phyloP scores from a whole-genome alignment of 2,888 invertebrate species.

The Cacoxenus indagator region DNA sequence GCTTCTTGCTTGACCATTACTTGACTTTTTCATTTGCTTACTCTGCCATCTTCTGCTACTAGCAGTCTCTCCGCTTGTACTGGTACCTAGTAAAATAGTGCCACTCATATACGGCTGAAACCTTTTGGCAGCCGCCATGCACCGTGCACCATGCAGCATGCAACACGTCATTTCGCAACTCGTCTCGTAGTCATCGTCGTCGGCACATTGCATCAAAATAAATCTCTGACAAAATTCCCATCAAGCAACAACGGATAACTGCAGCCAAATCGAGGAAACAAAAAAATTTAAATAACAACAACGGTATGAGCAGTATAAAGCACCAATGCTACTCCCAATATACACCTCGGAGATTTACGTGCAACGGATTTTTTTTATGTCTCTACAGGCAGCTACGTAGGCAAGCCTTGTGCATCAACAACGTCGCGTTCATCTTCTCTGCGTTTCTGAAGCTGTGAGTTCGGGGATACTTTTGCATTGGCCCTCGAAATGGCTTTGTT shows the following conservation, averaged over 20 bases:
- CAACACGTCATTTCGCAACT: slow-evolving; percentile 3
- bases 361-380: slow-evolving; percentile 65
- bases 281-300: too few relatives aligned
- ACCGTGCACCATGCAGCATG: too few relatives aligned
- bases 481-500: slow-evolving; percentile 9
- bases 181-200: slow-evolving; percentile 26
- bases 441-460: neutral
- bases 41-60: slow-evolving; percentile 34
- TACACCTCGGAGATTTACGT: slow-evolving; percentile 61
- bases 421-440: neutral
- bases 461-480: neutral
- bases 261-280: slow-evolving; percentile 12
- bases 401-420: neutral
- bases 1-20: slow-evolving; percentile 54
- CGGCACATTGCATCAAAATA: slow-evolving; percentile 63
- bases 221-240: slow-evolving; percentile 59
- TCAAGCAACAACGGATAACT: neutral
- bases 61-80: neutral
- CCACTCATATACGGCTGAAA: slow-evolving; percentile 41
- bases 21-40: slow-evolving; percentile 65
- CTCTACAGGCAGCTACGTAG: slow-evolving; percentile 38
- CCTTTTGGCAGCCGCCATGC: neutral
- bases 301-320: neutral
- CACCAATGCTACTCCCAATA: slow-evolving; percentile 38
- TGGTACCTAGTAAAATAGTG: slow-evolving; percentile 28